A percentile compares a stretch with the other conserved stretches of the same genome.
Conservation (phyloP, 2,888 invertebrate genomes). For the Steinernema carpocapsae region DNA sequence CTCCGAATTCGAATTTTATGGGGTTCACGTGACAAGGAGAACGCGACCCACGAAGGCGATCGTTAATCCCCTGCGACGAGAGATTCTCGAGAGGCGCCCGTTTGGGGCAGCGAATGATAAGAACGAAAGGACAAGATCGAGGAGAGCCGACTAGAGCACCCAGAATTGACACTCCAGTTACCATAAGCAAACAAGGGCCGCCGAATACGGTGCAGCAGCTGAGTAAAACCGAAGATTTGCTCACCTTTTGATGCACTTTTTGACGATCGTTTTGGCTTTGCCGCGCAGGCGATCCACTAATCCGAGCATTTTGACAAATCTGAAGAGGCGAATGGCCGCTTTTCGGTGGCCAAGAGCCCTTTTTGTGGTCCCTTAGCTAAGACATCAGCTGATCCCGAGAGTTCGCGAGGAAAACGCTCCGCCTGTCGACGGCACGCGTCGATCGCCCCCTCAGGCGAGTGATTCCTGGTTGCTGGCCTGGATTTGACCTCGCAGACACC, state of each 20-base stretch:
- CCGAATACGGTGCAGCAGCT: neutral
- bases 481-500: neutral
- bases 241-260: constrained; percentile 33
- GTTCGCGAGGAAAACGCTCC: constrained; percentile 2
- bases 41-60: too few species aligned
- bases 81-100: too few species aligned
- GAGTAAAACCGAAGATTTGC: neutral
- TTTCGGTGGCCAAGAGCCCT: neutral
- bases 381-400: constrained; percentile 25
- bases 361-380: constrained; percentile 15
- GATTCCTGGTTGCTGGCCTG: neutral
- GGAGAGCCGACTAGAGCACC: too few species aligned
- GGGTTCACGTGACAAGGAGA: too few species aligned
- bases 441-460: constrained; percentile 14
- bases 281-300: constrained; percentile 1
- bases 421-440: neutral
- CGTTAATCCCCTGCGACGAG: too few species aligned
- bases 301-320: constrained; percentile 3
- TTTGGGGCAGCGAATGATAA: too few species aligned
- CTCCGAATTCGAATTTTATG: too few species aligned
- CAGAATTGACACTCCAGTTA: too few species aligned
- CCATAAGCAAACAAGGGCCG: too few species aligned
- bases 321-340: neutral
- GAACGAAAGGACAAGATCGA: too few species aligned
- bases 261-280: constrained; percentile 27